Evolutionary conservation across 2,113 vertebrate species (phyloP), one percentile per base, ranked within the genome.

Genomic region (Ardeotis arabs): DNA sequence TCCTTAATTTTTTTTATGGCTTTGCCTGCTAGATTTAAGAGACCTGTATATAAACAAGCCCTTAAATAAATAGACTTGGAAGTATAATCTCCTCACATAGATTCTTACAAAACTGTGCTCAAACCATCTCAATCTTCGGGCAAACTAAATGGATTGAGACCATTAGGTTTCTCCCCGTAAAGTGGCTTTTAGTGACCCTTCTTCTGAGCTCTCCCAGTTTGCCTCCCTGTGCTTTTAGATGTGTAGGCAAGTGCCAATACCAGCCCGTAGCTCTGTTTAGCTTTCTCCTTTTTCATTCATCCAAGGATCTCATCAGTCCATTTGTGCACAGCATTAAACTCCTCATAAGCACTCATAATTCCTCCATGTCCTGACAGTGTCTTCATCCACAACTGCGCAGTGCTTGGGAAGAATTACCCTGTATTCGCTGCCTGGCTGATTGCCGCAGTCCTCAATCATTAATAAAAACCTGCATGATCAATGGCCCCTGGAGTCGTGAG

Each of bases 21-120:
- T 95, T 86, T 86, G 59, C 59, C 68, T 67, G 55, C 89, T 82
- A 37, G 86, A 63, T 92, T 94, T 95, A 87, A 95, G 80, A 95
- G 89, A 72, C 52, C 55, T 70, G 41, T 89, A 29, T 84, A 83
- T 88, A 92, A 96, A 88, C 90, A 92, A 86, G 72, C 58, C 85
- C 63, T 96, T 90, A 96, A 90, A 95, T 93, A 93, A 96, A 94
- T 94, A 93, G 85, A 83, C 67, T 67, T 95, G 79, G 55, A 90
- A 94, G 53, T 59, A 69, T 86, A 90, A 90, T 78, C 72, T 90
- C 63, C 68, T 84, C 84, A 41, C 52, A 78, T 12, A 84, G 49
- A 56, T 79, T 87, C 93, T 92, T 91, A 72, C 25, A 91, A 70
- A 96, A 90, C 18, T 80, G 49, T 62, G 49, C 37, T 90, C 92